A percentile compares a stretch with the other conserved stretches of the same genome.
These are phyloP conservation scores for Uropetala carovei DNA, from an alignment of 2,888 invertebrate genomes.

Conservation along the genomic window DNA sequence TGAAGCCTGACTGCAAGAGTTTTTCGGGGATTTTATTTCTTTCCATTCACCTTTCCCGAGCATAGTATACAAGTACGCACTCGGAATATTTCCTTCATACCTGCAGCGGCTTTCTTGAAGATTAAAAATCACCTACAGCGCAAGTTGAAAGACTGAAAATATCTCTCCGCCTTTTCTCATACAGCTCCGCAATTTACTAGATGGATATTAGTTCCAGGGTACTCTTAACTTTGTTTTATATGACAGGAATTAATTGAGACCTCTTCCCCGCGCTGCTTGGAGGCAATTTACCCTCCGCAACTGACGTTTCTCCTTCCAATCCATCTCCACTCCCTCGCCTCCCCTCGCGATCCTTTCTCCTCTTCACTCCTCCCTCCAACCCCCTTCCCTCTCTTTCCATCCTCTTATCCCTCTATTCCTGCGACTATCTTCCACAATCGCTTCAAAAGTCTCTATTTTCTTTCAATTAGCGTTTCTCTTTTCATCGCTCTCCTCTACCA, in stretches of 20 bases:
- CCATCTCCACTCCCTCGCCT: not conserved
- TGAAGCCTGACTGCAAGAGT: too few relatives aligned
- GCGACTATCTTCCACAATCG: too few relatives aligned
- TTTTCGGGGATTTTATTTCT: too few relatives aligned
- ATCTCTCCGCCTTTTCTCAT: not conserved
- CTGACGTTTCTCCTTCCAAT: not conserved
- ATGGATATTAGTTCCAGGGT: not conserved
- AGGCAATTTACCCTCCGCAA: not conserved
- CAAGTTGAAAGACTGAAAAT: not conserved
- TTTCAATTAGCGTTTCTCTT: slow-evolving; percentile 15
- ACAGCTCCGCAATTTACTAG: not conserved
- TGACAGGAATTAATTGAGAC: slow-evolving; percentile 1
- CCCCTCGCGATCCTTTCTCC: too few relatives aligned
- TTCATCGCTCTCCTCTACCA: not conserved
- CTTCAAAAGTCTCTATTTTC: not conserved
- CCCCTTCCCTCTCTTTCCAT: too few relatives aligned
- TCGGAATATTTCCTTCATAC: too few relatives aligned
- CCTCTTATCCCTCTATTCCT: too few relatives aligned
- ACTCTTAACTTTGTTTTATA: not conserved
- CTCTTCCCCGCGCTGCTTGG: not conserved
- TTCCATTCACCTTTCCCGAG: too few relatives aligned
- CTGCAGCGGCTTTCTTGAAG: too few relatives aligned
- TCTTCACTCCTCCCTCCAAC: too few relatives aligned
- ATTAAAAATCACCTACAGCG: not conserved
- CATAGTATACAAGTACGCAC: too few relatives aligned